Base-by-base conservation (phyloP, 2,113 vertebrate species). In the Labeo catla region DNA sequence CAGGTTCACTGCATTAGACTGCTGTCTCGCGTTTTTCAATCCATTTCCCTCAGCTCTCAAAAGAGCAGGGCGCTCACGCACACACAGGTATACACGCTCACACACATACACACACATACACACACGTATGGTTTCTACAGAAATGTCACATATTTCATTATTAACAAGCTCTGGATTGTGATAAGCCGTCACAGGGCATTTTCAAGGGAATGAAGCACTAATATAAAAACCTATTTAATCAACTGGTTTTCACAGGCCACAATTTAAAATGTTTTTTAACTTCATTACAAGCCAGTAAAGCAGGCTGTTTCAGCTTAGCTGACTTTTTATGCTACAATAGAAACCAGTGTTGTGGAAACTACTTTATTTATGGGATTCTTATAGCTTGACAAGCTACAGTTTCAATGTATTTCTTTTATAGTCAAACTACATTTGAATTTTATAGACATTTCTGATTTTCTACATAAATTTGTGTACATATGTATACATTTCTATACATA, bases 1-100 rank as follows among this genome's bases (percentile, higher is more conserved):
- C 89, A 86, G 83, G 85, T 88, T 83, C 57, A 61, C 86, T 63
- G 84, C 91, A 90, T 90, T 89, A 88, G 87, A 80, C 86, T 88
- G 70, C 84, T 88, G 86, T 81, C 78, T 86, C 47, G 61, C 50
- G 90, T 90, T 89, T 91, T 89, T 88, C 83, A 85, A 79, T 80
- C 89, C 86, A 91, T 91, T 91, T 90, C 86, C 83, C 87, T 80
- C 80, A 72, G 83, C 85, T 87, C 81, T 84, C 86, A 19, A 57
- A 52, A 83, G 86, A 79, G 63, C 43, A 21, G 13, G 49, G 43
- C 49, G 63, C 65, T 39, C 70, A 63, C 39, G 0, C 34, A 57
- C 49, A 84, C 81, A 70, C 76, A 78, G 9, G 23, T 45, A 52
- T n/a, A 59, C 6, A 34, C 68, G n/a, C 21, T 39, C 59, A 54